These are phyloP conservation scores for Andrena minutula DNA, from an alignment of 2,888 invertebrate genomes.

Conservation along the genomic window DNA sequence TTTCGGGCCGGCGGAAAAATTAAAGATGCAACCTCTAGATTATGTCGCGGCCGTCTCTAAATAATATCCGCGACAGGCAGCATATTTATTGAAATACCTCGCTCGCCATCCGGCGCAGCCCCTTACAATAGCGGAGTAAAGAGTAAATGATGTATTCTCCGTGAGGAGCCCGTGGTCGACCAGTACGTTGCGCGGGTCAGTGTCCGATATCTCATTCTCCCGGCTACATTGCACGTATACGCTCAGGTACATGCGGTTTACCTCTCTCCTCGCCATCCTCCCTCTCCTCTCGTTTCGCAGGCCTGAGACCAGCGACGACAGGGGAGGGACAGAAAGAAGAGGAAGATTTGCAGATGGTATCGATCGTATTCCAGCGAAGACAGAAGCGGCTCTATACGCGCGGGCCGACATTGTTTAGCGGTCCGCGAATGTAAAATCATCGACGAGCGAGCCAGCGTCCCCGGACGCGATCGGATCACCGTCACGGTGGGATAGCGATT, in stretches of 20 bases:
- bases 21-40: slow-evolving; percentile 41
- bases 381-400: slow-evolving; percentile 58
- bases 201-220: slow-evolving; percentile 74
- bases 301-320: slow-evolving; percentile 9
- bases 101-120: slow-evolving; percentile 41
- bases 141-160: slow-evolving; percentile 65
- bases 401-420: slow-evolving; percentile 59
- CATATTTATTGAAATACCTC: slow-evolving; percentile 62
- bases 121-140: slow-evolving; percentile 63
- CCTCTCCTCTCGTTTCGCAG: background rate
- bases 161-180: slow-evolving; percentile 52
- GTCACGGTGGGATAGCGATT: slow-evolving; percentile 1
- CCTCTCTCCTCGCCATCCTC: slow-evolving; percentile 18
- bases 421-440: slow-evolving; percentile 56
- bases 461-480: slow-evolving; percentile 31
- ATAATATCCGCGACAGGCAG: slow-evolving; percentile 50
- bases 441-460: slow-evolving; percentile 52
- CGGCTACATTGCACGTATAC: slow-evolving; percentile 61
- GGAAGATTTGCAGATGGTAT: slow-evolving; percentile 68
- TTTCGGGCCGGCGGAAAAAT: slow-evolving; percentile 1
- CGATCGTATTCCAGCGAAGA: slow-evolving; percentile 62
- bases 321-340: slow-evolving; percentile 27
- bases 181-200: slow-evolving; percentile 69
- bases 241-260: slow-evolving; percentile 57
- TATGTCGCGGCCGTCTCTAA: slow-evolving; percentile 41